Evolutionary conservation across 2,888 invertebrate genomes (phyloP), one percentile per base, ranked within the genome.

Genomic region (Mechanitis messenoides): DNA sequence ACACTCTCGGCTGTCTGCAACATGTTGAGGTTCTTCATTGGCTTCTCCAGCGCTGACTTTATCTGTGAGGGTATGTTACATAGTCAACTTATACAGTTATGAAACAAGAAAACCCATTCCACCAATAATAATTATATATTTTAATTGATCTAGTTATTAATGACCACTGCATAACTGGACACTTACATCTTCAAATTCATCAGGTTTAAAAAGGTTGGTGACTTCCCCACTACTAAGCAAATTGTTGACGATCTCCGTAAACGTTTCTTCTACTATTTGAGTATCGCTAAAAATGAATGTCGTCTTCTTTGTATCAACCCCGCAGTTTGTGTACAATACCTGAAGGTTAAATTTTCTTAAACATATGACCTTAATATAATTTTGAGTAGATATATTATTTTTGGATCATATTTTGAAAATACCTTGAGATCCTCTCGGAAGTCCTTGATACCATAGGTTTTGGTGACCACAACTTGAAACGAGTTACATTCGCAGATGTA

Each of bases 201-300:
- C 97, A 0, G 93, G 79, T 76, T 96, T 96, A 77, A 93, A 97
- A n/a, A 97, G 90, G 83, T 96, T 97, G 3, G 96, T 93, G 62
- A 97, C 93, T 84, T 97, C 97, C 0, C 97, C 97, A 67, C 95
- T 95, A 77, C 95, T 96, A 62, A 97, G 90, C 81, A 97, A 92
- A 76, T 96, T 97, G 84, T 97, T 97, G 62, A 97, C 92, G 70
- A 97, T 95, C 87, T 97, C 97, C 0, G 97, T 91, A 81, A 97
- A 97, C 9, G 93, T 91, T 73, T 96, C 96, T 67, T 96, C 95
- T 0, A 92, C 94, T 33, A 97, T 93, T 81, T 96, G 97, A 2
- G 95, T 95, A 79, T 97, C 97, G 76, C 93, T 94, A 85, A 97
- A 96, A 65, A 97, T 92, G 83, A 97, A 97, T 9, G 94, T 92